Evolutionary conservation across 37 sponge, comb jelly and placozoan species (phyloP), one percentile per base, ranked within the genome.

Genomic region (Bolinopsis microptera): DNA sequence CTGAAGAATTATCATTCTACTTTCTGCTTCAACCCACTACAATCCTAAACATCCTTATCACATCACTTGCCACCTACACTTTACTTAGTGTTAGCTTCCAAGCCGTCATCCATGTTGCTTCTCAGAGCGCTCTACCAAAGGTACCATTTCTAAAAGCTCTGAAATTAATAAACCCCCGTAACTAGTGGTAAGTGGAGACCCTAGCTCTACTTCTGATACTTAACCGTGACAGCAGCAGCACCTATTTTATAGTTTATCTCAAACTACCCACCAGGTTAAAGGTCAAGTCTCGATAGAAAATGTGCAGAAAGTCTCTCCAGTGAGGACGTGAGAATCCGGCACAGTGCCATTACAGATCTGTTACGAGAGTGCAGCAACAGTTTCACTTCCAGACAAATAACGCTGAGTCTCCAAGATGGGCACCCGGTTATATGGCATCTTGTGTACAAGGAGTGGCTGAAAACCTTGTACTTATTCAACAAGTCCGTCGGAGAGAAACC

Each of bases 371-470:
- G 41, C 3, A 23, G 30, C 0, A 27, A 18, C 48, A 41, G 61
- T 27, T 41, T 27, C 61, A 39, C n/a, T 27, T 28, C 90, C 2
- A 2, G 90, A 13, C 61, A 28, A 39, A 41, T 25, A 25, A 28
- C 36, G 0, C 48, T 86, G 25, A 34, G 61, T 9, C 27, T 86
- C 0, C 61, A 86, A n/a, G 90, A 86, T 24, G 90, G 90, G 22
- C 90, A 86, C 26, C 90, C 90, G 0, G 90, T 86, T 41, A 28
- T 86, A 0, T 86, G 90, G 90, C 90, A 86, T 27, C 34, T 41
- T 27, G 61, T 86, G 13, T 86, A 86, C 90, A 86, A 86, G 22
- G 90, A 86, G 90, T 41, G 41, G 61, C 25, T 41, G 41, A n/a
- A 22, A 40, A 39, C 48, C n/a, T 38, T 86, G 27, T 13, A 35